Conservation (phyloP, 2,888 invertebrate genomes). For the Lithophane socia region DNA sequence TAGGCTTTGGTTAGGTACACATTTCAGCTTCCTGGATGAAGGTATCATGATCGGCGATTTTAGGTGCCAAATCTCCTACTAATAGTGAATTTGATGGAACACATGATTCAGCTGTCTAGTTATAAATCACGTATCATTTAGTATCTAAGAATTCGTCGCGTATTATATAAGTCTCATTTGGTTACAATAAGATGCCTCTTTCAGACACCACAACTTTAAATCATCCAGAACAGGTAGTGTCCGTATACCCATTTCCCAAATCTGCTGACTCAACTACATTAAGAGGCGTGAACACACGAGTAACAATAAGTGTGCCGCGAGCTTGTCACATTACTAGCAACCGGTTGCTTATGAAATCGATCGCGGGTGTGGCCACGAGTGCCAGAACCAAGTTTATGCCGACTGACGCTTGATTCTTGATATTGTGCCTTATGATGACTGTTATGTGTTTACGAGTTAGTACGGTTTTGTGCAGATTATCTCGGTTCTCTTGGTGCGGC, state of each 20-base stretch:
- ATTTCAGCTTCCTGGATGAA: not conserved
- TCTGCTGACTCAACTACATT: constrained; percentile 47
- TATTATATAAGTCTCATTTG: too few relatives aligned
- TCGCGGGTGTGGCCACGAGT: constrained; percentile 57
- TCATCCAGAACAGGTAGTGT: not conserved
- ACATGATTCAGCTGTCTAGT: too few relatives aligned
- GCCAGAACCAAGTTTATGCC: constrained; percentile 44
- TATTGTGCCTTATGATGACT: constrained; percentile 46
- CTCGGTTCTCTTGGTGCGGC: not conserved
- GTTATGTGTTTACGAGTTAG: constrained; percentile 35
- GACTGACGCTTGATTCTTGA: constrained; percentile 35
- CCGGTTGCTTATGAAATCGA: constrained; percentile 64
- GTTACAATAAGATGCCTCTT: not conserved
- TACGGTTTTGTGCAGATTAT: constrained; percentile 31
- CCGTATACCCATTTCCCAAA: constrained; percentile 8
- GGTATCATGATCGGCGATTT: not conserved
- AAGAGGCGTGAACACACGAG: constrained; percentile 44
- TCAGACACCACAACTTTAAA: not conserved
- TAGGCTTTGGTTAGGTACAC: not conserved
- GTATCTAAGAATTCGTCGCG: too few relatives aligned
- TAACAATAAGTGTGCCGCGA: constrained; percentile 53
- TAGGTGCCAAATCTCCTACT: too few relatives aligned
- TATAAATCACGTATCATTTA: too few relatives aligned
- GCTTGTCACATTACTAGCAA: constrained; percentile 54
- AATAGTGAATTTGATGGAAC: too few relatives aligned